phyloP scores from a whole-genome alignment of 2,113 vertebrate species.

The Camelus dromedarius region DNA sequence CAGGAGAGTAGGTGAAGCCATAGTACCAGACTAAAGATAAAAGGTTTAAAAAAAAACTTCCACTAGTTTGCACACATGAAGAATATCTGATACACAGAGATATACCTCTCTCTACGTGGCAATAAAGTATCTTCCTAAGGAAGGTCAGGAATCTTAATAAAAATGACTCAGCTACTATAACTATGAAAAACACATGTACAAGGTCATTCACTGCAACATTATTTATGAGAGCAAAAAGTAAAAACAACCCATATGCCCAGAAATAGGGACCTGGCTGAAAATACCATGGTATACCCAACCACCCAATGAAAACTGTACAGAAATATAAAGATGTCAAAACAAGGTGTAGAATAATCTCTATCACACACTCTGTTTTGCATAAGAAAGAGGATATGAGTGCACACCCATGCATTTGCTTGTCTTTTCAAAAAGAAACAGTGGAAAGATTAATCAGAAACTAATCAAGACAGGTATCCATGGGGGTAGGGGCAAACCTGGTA shows the following conservation, averaged over 20 bases:
- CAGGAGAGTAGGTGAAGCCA: not conserved
- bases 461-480: not conserved
- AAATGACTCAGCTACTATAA: not conserved
- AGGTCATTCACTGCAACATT: not conserved
- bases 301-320: not conserved
- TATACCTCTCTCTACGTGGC: not conserved
- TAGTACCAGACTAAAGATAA: not conserved
- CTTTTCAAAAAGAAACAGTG: conserved; percentile 4
- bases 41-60: not conserved
- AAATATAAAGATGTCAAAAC: conserved; percentile 1
- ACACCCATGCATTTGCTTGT: not conserved
- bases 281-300: not conserved
- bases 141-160: conserved; percentile 1
- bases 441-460: conserved; percentile 32
- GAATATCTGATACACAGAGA: not conserved
- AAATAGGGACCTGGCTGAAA: not conserved
- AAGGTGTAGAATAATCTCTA: not conserved
- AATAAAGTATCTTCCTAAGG: conserved; percentile 37
- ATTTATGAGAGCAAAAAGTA: conserved; percentile 8
- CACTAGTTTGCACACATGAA: not conserved
- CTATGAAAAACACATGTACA: not conserved
- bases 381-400: not conserved
- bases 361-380: not conserved
- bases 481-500: not conserved
- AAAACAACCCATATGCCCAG: not conserved